phyloP scores from a whole-genome alignment of 2,113 vertebrate species.

The Nansenia antarctica region DNA sequence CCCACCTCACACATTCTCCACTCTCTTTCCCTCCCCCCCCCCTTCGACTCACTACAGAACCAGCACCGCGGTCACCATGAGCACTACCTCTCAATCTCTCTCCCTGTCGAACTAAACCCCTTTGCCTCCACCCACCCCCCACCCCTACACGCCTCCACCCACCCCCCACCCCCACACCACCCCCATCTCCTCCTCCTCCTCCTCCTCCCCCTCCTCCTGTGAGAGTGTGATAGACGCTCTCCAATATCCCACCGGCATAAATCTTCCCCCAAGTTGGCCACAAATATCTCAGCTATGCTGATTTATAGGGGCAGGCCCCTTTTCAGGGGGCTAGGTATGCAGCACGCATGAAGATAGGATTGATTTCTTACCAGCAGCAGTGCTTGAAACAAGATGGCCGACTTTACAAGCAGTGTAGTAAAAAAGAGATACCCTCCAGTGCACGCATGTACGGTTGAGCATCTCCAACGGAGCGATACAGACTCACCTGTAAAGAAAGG shows the following conservation, averaged over 20 bases:
- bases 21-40: conserved; percentile 6
- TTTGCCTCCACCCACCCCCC: background rate
- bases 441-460: conserved; percentile 19
- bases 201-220: conserved; percentile 12
- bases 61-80: too few relatives aligned
- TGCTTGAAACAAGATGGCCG: conserved; percentile 57
- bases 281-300: conserved; percentile 81
- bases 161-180: conserved; percentile 23
- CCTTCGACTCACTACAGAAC: conserved; percentile 25
- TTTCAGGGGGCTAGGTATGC: conserved; percentile 61
- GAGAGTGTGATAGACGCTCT: conserved; percentile 71
- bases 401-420: conserved; percentile 23
- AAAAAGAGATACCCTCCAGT: conserved; percentile 25
- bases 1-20: conserved; percentile 9
- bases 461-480: conserved; percentile 16
- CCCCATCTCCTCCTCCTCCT: conserved; percentile 33
- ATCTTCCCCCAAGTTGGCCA: conserved; percentile 74
- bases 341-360: conserved; percentile 59
- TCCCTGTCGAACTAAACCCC: conserved; percentile 42
- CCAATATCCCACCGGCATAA: conserved; percentile 77
- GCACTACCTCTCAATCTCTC: background rate
- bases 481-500: conserved; percentile 51
- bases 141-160: conserved; percentile 11
- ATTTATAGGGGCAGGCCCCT: conserved; percentile 73
- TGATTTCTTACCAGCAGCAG: conserved; percentile 64